phyloP scores from a whole-genome alignment of 1,140 invertebrate species.

The Hylaeus volcanicus region DNA sequence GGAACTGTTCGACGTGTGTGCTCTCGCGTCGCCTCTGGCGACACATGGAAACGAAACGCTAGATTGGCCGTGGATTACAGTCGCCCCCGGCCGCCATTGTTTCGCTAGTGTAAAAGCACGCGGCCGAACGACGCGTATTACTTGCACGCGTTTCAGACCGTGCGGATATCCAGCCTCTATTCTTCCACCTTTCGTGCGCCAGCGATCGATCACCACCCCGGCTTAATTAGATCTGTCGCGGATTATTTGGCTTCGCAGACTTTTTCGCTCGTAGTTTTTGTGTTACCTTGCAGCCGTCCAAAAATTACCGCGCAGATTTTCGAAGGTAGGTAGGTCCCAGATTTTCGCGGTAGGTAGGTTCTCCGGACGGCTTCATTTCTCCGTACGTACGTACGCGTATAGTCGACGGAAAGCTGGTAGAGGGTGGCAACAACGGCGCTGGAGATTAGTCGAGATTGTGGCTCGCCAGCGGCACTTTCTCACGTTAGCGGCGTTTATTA shows the following conservation, averaged over 20 bases:
- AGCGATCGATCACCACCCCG: background rate
- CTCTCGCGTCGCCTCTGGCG: background rate
- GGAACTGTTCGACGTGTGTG: slow-evolving; percentile 28
- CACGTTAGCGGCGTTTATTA: slow-evolving; percentile 44
- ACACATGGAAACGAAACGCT: background rate
- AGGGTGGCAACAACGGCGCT: slow-evolving; percentile 8
- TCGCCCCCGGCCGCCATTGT: slow-evolving; percentile 18
- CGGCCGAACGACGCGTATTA: background rate
- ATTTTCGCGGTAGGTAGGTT: background rate
- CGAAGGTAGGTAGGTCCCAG: too few relatives aligned
- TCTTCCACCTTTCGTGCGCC: background rate
- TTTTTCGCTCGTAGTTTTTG: too few relatives aligned
- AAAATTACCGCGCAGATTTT: too few relatives aligned
- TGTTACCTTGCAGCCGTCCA: too few relatives aligned
- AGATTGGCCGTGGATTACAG: slow-evolving; percentile 42
- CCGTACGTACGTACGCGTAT: background rate
- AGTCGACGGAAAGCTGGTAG: background rate
- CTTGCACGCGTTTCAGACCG: background rate
- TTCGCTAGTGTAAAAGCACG: background rate
- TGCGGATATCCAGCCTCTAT: background rate
- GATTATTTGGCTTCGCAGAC: background rate
- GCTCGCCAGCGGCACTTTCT: slow-evolving; percentile 43
- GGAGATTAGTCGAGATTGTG: slow-evolving; percentile 48
- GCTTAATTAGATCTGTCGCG: background rate
- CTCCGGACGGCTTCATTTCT: background rate